A percentile compares a stretch with the other conserved stretches of the same genome.
Conservation (phyloP, 2,113 vertebrate species). For the Hystrix cristata region DNA sequence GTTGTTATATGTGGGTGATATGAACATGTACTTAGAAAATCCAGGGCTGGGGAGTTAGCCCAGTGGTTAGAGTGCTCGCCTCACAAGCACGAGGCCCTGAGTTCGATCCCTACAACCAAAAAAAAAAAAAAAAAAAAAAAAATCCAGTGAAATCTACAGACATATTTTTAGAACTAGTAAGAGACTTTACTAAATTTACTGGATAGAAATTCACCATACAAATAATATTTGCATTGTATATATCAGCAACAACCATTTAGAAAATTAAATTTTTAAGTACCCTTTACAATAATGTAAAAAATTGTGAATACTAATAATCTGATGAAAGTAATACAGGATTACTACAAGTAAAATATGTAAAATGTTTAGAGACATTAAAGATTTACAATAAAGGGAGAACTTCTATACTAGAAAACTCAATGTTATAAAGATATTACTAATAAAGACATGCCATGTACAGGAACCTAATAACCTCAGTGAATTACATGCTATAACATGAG, state of each 20-base stretch:
- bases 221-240: background rate
- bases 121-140: too few species aligned
- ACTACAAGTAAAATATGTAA: background rate
- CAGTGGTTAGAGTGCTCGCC: too few species aligned
- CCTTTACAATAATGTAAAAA: background rate
- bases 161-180: background rate
- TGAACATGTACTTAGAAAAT: background rate
- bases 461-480: background rate
- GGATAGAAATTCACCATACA: background rate
- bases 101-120: too few species aligned
- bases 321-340: background rate
- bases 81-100: too few species aligned
- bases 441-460: background rate
- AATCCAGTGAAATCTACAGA: background rate
- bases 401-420: background rate
- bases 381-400: background rate
- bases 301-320: background rate
- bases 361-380: background rate
- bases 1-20: background rate
- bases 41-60: background rate
- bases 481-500: background rate
- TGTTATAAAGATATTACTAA: slow-evolving; percentile 7
- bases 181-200: background rate
- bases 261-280: background rate
- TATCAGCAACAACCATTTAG: background rate